Base-by-base conservation (phyloP, 2,113 vertebrate genomes). In the Aplodontia rufa region DNA sequence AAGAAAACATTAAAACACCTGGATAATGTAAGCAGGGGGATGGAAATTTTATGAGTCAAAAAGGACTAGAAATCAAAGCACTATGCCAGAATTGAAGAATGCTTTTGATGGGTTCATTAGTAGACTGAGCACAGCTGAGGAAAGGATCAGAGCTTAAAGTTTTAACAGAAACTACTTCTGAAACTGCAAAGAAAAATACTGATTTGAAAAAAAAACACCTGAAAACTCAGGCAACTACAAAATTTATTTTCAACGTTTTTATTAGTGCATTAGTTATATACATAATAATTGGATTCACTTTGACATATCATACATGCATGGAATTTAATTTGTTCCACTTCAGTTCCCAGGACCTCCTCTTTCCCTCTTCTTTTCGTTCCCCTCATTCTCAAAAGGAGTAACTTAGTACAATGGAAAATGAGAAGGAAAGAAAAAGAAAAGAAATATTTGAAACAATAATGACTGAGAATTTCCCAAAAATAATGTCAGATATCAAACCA, bases 11-110 rank as follows among this genome's bases (percentile, higher is more conserved):
- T 37, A 32, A 87, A 93, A 49, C 51, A 78, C 10, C 76, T 32
- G 42, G 45, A 22, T 68, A 91, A 91, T 30, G 5, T 84, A 93
- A 80, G 22, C 2, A 58, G 9, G 66, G 19, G 49, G 8, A 55
- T 8, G 53, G 37, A 80, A 88, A 84, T 85, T 88, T 17, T 62
- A 76, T 24, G 64, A 88, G 88, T 80, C 28, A 75, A 84, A 55
- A 95, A 90, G 24, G 35, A 10, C 55, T 86, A 53, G 28, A 84
- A 76, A 80, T 93, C 35, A 96, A 93, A 87, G 88, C 51, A 76
- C 2, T 40, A 8, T 76, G 83, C 94, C 8, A 69, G 74, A 96
- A 84, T 79, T 83, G 12, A 94, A 74, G 11, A 84, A 7, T 78
- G 60, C 30, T 26, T 91, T 30, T 60, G 16, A 66, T 30, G 35